A percentile compares a stretch with the other conserved stretches of the same genome.
These are phyloP conservation scores for Patiria pectinifera DNA, from an alignment of 53 echinoderm and acorn worm species.

Conservation along the genomic window DNA sequence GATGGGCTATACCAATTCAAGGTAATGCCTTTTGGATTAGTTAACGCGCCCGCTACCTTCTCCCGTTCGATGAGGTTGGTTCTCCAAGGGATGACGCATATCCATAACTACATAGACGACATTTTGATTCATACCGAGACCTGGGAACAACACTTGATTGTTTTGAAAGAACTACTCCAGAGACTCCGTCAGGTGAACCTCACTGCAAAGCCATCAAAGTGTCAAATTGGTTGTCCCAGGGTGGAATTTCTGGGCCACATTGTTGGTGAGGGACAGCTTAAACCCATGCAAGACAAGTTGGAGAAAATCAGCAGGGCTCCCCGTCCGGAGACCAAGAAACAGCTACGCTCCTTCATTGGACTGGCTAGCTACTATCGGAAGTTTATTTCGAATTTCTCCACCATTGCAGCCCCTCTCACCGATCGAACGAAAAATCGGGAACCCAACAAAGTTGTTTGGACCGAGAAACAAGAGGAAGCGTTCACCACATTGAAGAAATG, in stretches of 20 bases:
- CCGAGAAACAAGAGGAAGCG: constrained; percentile 54
- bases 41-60: constrained; percentile 61
- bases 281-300: constrained; percentile 63
- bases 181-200: constrained; percentile 60
- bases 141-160: constrained; percentile 71
- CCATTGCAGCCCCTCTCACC: constrained; percentile 74
- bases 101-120: constrained; percentile 76
- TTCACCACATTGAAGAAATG: constrained; percentile 58
- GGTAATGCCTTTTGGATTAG: constrained; percentile 68
- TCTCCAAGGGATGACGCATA: constrained; percentile 25
- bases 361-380: constrained; percentile 63
- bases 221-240: constrained; percentile 47
- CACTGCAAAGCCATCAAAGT: constrained; percentile 70
- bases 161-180: constrained; percentile 52
- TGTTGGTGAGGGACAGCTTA: constrained; percentile 52
- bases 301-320: constrained; percentile 52
- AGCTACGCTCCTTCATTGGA: constrained; percentile 75
- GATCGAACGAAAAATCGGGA: constrained; percentile 69
- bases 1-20: constrained; percentile 60
- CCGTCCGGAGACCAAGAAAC: constrained; percentile 70
- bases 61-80: constrained; percentile 56
- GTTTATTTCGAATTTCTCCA: constrained; percentile 66
- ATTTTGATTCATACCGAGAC: constrained; percentile 69
- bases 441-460: constrained; percentile 72
- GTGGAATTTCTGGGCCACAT: constrained; percentile 16